Base-by-base conservation (phyloP, 2,797 vertebrate genomes). In the Neosalanx taihuensis region DNA sequence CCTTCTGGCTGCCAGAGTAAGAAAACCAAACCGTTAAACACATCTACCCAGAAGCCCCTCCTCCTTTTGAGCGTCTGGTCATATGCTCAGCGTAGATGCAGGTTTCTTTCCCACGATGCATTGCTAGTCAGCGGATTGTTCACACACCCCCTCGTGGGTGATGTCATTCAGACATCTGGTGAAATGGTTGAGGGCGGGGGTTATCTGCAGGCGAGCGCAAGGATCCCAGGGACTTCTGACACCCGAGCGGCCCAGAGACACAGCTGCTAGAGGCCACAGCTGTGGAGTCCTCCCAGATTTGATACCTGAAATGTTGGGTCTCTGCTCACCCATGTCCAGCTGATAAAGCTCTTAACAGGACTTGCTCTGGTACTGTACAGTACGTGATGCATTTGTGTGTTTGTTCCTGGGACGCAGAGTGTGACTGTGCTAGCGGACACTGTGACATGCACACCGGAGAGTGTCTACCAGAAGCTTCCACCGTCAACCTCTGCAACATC, bases 371-470 rank as follows among this genome's bases (percentile, higher is more conserved):
- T 77, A 29, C 66, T 61, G 64, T 41, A 69, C 5, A 62, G 2
- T 76, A 6, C 10, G 4, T 60, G 23, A 56, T 20, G 35, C 31
- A 18, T 64, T 33, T 64, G 61, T 64, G 30, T 64, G 31, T 41
- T 41, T 13, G 6, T 13, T 3, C 10, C 10, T 2, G 37, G 37
- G 37, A 10, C 59, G 12, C 80, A 99, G 97, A 91, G 78, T 99
- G 97, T 79, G 89, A 92, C 73, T 99, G 97, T 82, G 90, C 93
- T 71, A 95, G 94, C 0, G 93, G 94, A 35, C 94, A 93, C 69
- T 99, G 97, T 86, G 94, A 98, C 79, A 92, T 91, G 75, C 88
- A 92, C 70, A 98, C 95, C 2, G 97, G 97, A 85, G 93, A 96
- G 75, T 99, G 97, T 81, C 82, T 98, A 0, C 79, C 89, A 64